A percentile compares a stretch with the other conserved stretches of the same genome.
Evolutionary conservation across 2,888 invertebrate genomes (phyloP).

Genomic region (Carcina quercana): DNA sequence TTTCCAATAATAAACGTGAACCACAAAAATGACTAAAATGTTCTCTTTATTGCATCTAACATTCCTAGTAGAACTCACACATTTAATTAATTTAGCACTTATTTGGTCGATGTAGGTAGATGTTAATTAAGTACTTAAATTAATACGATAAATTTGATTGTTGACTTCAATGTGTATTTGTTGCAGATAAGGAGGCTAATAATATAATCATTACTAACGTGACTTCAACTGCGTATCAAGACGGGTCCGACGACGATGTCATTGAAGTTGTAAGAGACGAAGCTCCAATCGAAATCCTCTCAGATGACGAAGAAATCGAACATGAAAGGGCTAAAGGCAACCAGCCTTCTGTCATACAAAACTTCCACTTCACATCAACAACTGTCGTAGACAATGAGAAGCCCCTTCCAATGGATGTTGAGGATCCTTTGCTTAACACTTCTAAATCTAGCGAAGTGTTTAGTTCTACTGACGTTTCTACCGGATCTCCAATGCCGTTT

Average conservation of each 20-base stretch:
- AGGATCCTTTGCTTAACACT: constrained; percentile 29
- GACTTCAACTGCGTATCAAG: constrained; percentile 23
- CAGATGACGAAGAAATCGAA: constrained; percentile 57
- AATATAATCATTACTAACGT: constrained; percentile 30
- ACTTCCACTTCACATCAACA: constrained; percentile 26
- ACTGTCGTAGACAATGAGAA: constrained; percentile 14
- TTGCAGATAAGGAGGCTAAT: constrained; percentile 17
- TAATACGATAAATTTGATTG: too few relatives aligned
- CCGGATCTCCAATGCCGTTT: constrained; percentile 1
- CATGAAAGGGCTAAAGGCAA: constrained; percentile 26
- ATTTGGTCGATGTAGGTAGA: too few relatives aligned
- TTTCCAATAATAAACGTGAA: too few relatives aligned
- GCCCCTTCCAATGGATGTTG: constrained; percentile 19
- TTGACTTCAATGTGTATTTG: constrained; percentile 10
- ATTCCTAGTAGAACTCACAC: too few relatives aligned
- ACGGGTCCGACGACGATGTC: constrained; percentile 59
- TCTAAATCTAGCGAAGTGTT: constrained; percentile 14
- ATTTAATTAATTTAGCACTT: too few relatives aligned
- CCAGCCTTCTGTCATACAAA: constrained; percentile 14
- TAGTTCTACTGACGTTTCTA: constrained; percentile 12
- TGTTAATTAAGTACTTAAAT: background rate
- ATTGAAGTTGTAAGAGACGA: constrained; percentile 64
- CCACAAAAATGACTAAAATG: too few relatives aligned
- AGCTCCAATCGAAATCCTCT: constrained; percentile 61
- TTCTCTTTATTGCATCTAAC: too few relatives aligned